Evolutionary conservation across 2,888 invertebrate species (phyloP), one percentile per base, ranked within the genome.

Genomic region (Petrophora chlorosata): DNA sequence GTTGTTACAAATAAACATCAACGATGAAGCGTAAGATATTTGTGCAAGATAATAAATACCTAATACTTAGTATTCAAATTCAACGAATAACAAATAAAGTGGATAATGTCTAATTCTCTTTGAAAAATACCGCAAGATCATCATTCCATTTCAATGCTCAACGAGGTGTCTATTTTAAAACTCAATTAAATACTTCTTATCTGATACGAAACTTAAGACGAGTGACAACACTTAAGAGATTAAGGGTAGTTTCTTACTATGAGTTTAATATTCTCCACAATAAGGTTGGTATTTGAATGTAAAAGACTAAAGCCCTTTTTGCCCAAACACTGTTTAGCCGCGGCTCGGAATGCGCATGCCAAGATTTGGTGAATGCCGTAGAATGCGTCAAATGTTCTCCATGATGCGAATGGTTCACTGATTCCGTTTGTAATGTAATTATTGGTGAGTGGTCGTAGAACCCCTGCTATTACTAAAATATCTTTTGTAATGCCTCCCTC

Each of bases 361-460:
- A 53, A 68, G 64, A 74, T 50, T 49, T 53, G 46, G 54, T 60
- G 67, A 59, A 68, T 65, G 68, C 67, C 67, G 60, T 69, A 61
- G 67, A 78, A 81, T 85, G 83, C 83, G 84, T 72, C 83, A 78
- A 73, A 69, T 67, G 59, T 65, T 62, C 55, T 65, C 47, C 65
- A 73, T 73, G 70, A 76, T 70, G 58, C 65, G 64, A 75, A 74
- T 70, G 67, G 66, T 59, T 65, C 59, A 56, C 61, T 67, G 56
- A 63, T 63, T 65, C 64, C 39, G 48, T 64, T 33, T 38, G 2
- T 60, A 57, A 65, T 63, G 46, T 51, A 63, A 57, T 64, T 23
- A 10, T 62, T 67, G 80, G 82, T 82, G 71, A 82, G 84, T 83
- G 60, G 59, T 73, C 71, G 71, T 81, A 78, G 75, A 69, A 61